Conservation (phyloP, 2,113 vertebrate genomes). For the Upupa epops region DNA sequence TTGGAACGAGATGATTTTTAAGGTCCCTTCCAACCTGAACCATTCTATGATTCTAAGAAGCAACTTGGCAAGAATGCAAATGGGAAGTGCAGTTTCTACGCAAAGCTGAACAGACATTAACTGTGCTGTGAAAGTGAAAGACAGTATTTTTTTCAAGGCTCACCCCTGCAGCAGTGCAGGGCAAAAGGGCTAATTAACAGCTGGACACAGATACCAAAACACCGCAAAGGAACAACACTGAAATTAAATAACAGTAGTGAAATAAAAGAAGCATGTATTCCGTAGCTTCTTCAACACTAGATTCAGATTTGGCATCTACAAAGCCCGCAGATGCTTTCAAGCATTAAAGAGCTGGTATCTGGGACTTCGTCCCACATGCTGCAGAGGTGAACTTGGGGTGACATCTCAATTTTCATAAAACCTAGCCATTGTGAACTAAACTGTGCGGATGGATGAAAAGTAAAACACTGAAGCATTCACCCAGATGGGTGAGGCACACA, state of each 20-base stretch:
- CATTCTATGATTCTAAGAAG: too few species aligned
- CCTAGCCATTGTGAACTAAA: not conserved
- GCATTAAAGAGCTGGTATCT: not conserved
- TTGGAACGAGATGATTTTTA: too few species aligned
- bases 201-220: not conserved
- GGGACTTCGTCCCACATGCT: not conserved
- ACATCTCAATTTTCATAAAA: not conserved
- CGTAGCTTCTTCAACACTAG: not conserved
- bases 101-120: constrained; percentile 14
- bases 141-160: not conserved
- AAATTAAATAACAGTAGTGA: not conserved
- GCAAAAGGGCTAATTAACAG: constrained; percentile 22
- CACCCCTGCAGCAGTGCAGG: not conserved
- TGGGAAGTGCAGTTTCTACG: not conserved
- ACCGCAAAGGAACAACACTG: not conserved
- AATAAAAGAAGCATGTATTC: not conserved
- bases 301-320: not conserved
- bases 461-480: not conserved
- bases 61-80: not conserved
- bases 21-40: too few species aligned
- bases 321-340: not conserved
- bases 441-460: not conserved
- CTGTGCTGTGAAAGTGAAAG: constrained; percentile 10
- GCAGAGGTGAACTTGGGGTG: not conserved
- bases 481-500: not conserved